A percentile compares a stretch with the other conserved stretches of the same genome.
Conservation (phyloP, 2,113 vertebrate genomes). For the Bambusicola thoracicus region DNA sequence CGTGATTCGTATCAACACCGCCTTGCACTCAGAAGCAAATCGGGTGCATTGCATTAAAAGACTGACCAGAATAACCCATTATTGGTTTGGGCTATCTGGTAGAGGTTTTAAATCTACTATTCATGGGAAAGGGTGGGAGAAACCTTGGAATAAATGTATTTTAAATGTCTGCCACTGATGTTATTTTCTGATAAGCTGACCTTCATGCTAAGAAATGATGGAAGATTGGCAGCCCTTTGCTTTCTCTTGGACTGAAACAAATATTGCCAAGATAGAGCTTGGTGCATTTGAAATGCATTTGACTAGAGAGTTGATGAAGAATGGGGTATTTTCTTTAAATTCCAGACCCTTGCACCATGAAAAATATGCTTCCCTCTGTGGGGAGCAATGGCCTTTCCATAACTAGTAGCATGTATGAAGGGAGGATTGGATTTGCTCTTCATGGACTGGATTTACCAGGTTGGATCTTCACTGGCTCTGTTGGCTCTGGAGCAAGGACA, state of each 20-base stretch:
- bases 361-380: background rate
- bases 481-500: background rate
- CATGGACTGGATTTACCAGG: background rate
- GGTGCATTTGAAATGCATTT: slow-evolving; percentile 58
- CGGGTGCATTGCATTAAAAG: background rate
- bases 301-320: slow-evolving; percentile 61
- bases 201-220: slow-evolving; percentile 66
- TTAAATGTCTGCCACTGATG: slow-evolving; percentile 70
- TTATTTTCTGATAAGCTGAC: slow-evolving; percentile 79
- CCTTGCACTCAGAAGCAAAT: background rate
- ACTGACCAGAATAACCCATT: background rate
- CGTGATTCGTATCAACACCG: background rate
- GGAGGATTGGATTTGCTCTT: background rate
- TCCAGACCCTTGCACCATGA: background rate
- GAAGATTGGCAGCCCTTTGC: slow-evolving; percentile 65
- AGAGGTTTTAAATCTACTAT: slow-evolving; percentile 66
- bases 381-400: background rate
- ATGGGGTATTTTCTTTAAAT: background rate
- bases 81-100: slow-evolving; percentile 28
- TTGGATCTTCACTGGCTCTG: background rate
- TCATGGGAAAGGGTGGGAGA: slow-evolving; percentile 61
- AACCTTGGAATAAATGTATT: slow-evolving; percentile 75
- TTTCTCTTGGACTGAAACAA: slow-evolving; percentile 58
- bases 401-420: background rate
- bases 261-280: slow-evolving; percentile 2